Conservation (phyloP, 2,113 vertebrate genomes). For the Osmerus mordax region DNA sequence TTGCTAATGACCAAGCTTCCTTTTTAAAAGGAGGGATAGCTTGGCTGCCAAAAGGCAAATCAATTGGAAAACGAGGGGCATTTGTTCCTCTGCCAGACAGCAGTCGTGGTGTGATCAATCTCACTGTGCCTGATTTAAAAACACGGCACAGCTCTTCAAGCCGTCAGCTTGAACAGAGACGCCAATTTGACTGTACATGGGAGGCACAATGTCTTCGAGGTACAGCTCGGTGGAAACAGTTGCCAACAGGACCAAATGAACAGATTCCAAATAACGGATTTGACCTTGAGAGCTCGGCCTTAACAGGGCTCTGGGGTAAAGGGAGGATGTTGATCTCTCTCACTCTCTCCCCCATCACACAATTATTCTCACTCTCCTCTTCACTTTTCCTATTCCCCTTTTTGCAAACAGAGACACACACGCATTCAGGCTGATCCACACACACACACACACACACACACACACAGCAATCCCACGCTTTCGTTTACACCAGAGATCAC, state of each 20-base stretch:
- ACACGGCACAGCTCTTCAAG: background rate
- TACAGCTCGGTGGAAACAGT: background rate
- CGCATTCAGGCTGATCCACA: background rate
- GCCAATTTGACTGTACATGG: background rate
- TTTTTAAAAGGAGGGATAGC: background rate
- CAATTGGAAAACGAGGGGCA: background rate
- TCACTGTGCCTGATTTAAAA: background rate
- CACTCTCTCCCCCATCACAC: background rate
- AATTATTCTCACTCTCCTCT: background rate
- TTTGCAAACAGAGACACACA: background rate
- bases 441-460: background rate
- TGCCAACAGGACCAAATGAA: background rate
- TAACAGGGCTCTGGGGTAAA: background rate
- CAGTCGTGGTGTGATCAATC: background rate
- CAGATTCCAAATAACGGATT: background rate
- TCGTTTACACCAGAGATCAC: background rate
- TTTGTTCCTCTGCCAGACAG: background rate
- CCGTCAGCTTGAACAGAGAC: background rate
- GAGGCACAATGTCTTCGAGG: background rate
- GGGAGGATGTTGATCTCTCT: background rate
- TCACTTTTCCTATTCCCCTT: background rate
- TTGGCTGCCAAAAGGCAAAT: slow-evolving; percentile 1
- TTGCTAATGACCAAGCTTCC: background rate
- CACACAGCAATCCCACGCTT: background rate
- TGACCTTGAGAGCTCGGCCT: background rate